Base-by-base conservation (phyloP, 2,888 invertebrate genomes). In the Congeria kusceri region DNA sequence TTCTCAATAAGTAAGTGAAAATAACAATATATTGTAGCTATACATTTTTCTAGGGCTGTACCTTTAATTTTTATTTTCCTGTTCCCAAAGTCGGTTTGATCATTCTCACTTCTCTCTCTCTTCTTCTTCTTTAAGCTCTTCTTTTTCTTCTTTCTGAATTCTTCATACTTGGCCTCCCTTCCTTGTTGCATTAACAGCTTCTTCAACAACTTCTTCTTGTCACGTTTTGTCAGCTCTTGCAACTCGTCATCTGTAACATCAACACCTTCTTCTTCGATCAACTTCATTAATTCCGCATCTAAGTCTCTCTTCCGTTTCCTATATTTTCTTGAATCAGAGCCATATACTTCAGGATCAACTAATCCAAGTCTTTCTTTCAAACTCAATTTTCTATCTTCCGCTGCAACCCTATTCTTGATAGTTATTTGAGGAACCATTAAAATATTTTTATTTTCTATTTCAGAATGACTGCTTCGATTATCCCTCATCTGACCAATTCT, bases 151-250 rank as follows among this genome's bases (percentile, higher is more conserved):
- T 71, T 77, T 57, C 59, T 59, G 0, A 64, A 49, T 9, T 47
- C 25, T 1, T 83, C 79, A 53, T 80, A 77, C 27, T 79, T 72
- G 25, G 79, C 74, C 25, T 80, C 77, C 32, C 79, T 66, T 20
- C 77, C 78, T 29, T 79, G 77, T 28, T 77, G 61, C 23, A 47
- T 39, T n/a, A 79, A 57, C 59, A 83, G 56, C 23, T 64, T 68
- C 62, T 83, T 83, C 59, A 79, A 63, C 20, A 83, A 44, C 59
- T 77, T 83, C 67, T 77, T 77, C 53, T 83, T 79, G 64, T 83
- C 83, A 49, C 68, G 79, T 64, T 83, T 83, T 7, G 81, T 67
- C 62, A 83, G 64, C 25, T 79, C 28, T 44, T 68, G 68, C 32
- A 83, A 29, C 53, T 74, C 74, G 27, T 77, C 70, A 47, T 70